Percentiles rank a stretch among this genome's conserved stretches.
Conservation (phyloP, 1,140 invertebrate genomes). For the Dendrolimus kikuchii region DNA sequence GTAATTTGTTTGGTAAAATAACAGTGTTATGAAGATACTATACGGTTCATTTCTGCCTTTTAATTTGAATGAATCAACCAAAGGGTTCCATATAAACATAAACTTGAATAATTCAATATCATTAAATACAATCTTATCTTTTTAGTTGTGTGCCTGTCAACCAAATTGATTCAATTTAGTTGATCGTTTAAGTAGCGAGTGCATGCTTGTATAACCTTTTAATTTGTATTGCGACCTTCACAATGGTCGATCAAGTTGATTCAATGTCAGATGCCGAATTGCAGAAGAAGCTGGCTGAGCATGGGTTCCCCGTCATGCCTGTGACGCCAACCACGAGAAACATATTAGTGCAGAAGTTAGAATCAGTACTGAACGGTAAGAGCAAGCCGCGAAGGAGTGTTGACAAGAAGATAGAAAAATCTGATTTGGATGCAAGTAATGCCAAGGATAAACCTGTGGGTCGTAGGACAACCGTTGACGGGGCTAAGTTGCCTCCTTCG, state of each 20-base stretch:
- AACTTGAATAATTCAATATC: no score
- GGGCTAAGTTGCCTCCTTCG: slow-evolving; percentile 61
- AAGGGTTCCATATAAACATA: no score
- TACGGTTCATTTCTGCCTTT: no score
- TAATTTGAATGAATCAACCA: no score
- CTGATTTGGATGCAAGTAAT: slow-evolving; percentile 57
- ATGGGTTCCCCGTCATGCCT: slow-evolving; percentile 83
- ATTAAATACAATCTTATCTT: no score
- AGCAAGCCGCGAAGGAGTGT: slow-evolving; percentile 48
- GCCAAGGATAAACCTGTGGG: slow-evolving; percentile 61
- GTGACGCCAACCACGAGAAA: slow-evolving; percentile 86
- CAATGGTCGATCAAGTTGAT: slow-evolving; percentile 78
- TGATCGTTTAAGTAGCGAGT: slow-evolving; percentile 10
- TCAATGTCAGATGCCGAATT: slow-evolving; percentile 82
- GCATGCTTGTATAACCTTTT: slow-evolving; percentile 23
- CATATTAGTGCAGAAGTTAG: slow-evolving; percentile 83
- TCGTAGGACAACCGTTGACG: slow-evolving; percentile 62
- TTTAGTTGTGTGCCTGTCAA: no score
- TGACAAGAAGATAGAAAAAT: slow-evolving; percentile 60
- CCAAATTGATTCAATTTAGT: no score
- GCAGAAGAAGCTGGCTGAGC: slow-evolving; percentile 80
- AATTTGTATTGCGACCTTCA: slow-evolving; percentile 50
- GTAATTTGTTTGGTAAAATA: slow-evolving; percentile 15
- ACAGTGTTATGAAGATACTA: slow-evolving; percentile 4
- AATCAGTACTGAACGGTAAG: slow-evolving; percentile 76